Percentiles rank a stretch among this genome's conserved stretches.
Conservation (phyloP, 2,797 vertebrate genomes). For the Catharus ustulatus region DNA sequence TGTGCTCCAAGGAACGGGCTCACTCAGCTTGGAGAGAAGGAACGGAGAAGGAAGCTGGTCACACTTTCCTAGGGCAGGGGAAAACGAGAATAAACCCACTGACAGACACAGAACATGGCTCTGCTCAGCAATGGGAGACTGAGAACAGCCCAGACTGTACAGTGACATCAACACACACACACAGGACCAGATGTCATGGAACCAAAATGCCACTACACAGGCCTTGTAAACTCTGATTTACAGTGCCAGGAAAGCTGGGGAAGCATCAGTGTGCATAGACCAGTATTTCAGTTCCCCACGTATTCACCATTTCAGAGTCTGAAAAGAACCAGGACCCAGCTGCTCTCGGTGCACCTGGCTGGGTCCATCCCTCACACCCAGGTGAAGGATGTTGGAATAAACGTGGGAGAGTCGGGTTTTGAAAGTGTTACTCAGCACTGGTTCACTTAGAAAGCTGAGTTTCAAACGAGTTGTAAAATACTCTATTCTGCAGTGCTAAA, state of each 20-base stretch:
- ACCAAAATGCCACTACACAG: background rate
- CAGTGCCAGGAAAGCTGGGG: background rate
- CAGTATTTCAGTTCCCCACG: background rate
- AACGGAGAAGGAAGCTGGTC: background rate
- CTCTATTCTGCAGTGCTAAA: constrained; percentile 14
- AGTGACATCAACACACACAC: background rate
- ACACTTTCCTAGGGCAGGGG: background rate
- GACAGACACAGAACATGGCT: background rate
- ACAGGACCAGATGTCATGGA: background rate
- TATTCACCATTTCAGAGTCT: background rate
- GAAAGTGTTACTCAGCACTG: background rate
- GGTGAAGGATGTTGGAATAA: background rate
- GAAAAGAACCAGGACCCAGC: background rate
- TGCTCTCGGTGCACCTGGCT: background rate
- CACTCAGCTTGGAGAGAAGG: background rate
- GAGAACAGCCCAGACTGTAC: background rate
- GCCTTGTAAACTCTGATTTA: background rate
- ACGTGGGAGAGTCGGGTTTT: background rate
- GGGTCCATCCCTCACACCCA: background rate
- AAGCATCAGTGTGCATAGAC: constrained; percentile 7
- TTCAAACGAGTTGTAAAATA: background rate
- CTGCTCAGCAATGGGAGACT: background rate
- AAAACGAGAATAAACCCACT: background rate
- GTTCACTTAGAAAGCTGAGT: background rate
- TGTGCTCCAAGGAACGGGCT: background rate